These are phyloP conservation scores for Drosophila repletoides DNA, from an alignment of 1,140 invertebrate species.

Conservation along the genomic window DNA sequence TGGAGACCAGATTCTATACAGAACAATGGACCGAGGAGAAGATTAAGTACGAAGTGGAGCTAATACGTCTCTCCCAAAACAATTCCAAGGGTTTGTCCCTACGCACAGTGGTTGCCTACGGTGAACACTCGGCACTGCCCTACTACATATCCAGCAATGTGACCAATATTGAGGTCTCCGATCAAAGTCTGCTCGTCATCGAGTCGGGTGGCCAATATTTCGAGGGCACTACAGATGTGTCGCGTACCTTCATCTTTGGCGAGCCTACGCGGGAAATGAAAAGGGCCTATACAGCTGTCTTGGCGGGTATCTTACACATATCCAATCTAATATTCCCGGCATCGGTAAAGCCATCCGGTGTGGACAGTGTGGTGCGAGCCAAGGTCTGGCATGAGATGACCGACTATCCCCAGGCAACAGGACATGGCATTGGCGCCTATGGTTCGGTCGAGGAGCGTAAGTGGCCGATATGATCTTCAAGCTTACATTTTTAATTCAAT, in stretches of 20 bases:
- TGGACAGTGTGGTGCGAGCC: slow-evolving; percentile 90
- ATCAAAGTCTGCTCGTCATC: slow-evolving; percentile 87
- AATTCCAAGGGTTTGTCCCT: slow-evolving; percentile 90
- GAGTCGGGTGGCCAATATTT: slow-evolving; percentile 90
- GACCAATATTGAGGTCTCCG: slow-evolving; percentile 88
- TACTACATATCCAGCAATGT: slow-evolving; percentile 92
- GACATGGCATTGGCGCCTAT: slow-evolving; percentile 95
- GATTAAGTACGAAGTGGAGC: slow-evolving; percentile 86
- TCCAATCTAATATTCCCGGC: slow-evolving; percentile 87
- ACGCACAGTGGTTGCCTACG: slow-evolving; percentile 94
- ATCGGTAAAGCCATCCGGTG: slow-evolving; percentile 85
- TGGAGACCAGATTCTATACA: slow-evolving; percentile 86
- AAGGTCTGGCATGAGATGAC: slow-evolving; percentile 91
- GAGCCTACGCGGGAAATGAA: slow-evolving; percentile 89
- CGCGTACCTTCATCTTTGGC: slow-evolving; percentile 95
- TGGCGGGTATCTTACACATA: slow-evolving; percentile 93
- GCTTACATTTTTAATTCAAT: not conserved
- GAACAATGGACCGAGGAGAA: slow-evolving; percentile 88
- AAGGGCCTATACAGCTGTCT: slow-evolving; percentile 93
- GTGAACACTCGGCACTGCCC: slow-evolving; percentile 93
- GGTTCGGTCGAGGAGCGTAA: slow-evolving; percentile 83
- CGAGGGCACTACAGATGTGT: slow-evolving; percentile 97
- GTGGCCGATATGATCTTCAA: not conserved
- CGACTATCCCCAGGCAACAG: slow-evolving; percentile 94
- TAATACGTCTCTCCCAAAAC: slow-evolving; percentile 87